A percentile compares a stretch with the other conserved stretches of the same genome.
phyloP scores from a whole-genome alignment of 2,113 vertebrate species.

The Chiloscyllium plagiosum region DNA sequence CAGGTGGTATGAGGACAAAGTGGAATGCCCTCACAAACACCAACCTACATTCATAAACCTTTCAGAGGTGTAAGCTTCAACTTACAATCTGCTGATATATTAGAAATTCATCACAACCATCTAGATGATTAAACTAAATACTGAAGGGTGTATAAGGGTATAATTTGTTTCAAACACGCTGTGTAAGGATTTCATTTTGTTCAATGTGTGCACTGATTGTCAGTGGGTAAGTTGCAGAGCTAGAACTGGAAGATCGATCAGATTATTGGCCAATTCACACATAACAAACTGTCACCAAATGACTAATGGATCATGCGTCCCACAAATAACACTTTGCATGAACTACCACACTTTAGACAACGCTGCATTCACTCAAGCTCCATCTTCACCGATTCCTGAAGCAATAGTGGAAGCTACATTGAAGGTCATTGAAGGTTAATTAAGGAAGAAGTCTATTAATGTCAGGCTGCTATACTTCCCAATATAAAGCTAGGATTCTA shows the following conservation, averaged over 20 bases:
- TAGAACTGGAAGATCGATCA: background rate
- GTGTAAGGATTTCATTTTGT: background rate
- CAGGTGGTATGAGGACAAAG: too few species aligned
- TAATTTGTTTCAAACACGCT: background rate
- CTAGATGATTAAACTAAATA: background rate
- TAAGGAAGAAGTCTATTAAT: background rate
- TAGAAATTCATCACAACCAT: background rate
- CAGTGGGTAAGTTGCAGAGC: background rate
- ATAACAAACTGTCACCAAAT: background rate
- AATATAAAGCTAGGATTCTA: background rate
- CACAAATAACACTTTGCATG: background rate
- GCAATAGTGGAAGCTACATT: background rate
- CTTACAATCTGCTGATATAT: background rate
- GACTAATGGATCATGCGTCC: background rate
- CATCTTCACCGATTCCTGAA: background rate
- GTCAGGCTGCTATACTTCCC: background rate
- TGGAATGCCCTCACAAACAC: background rate
- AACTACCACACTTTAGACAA: background rate
- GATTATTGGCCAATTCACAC: background rate
- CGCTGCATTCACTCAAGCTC: too few species aligned
- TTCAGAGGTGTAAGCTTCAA: background rate
- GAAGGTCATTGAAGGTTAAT: background rate
- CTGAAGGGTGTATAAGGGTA: background rate
- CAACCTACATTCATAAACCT: background rate
- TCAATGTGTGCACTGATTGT: too few species aligned